A percentile compares a stretch with the other conserved stretches of the same genome.
Evolutionary conservation across 2,113 vertebrate species (phyloP).

Genomic region (Nettapus auritus): DNA sequence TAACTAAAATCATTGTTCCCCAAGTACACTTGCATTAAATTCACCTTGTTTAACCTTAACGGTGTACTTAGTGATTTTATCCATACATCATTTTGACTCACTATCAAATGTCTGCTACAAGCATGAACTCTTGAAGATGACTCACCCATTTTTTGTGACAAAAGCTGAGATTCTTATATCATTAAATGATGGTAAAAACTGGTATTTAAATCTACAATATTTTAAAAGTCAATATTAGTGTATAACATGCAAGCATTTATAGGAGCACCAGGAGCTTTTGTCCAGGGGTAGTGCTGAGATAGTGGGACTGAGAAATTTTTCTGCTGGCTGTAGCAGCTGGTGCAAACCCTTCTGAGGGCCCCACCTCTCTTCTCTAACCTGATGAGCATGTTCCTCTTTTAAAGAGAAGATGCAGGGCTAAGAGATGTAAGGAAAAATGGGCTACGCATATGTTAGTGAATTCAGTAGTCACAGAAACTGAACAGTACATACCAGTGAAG

Average conservation of each 20-base stretch:
- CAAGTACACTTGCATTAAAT: background rate
- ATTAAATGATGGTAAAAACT: background rate
- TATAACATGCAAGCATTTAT: background rate
- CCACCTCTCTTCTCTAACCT: background rate
- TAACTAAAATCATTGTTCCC: background rate
- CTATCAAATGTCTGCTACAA: background rate
- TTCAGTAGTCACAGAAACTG: background rate
- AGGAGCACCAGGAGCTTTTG: background rate
- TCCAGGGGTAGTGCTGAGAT: background rate
- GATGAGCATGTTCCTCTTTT: background rate
- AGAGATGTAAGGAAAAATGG: background rate
- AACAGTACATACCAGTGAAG: background rate
- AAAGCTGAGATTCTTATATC: background rate
- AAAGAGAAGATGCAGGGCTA: background rate
- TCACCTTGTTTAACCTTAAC: background rate
- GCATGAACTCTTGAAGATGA: background rate
- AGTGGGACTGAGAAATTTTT: background rate
- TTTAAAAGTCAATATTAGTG: background rate
- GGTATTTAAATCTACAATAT: background rate
- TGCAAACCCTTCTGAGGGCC: background rate
- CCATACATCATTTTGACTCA: background rate
- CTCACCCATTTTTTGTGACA: background rate
- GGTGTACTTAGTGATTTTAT: background rate
- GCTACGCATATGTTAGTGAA: background rate
- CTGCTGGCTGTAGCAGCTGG: background rate